Base-by-base conservation (phyloP, 2,113 vertebrate genomes). In the Zeus faber region DNA sequence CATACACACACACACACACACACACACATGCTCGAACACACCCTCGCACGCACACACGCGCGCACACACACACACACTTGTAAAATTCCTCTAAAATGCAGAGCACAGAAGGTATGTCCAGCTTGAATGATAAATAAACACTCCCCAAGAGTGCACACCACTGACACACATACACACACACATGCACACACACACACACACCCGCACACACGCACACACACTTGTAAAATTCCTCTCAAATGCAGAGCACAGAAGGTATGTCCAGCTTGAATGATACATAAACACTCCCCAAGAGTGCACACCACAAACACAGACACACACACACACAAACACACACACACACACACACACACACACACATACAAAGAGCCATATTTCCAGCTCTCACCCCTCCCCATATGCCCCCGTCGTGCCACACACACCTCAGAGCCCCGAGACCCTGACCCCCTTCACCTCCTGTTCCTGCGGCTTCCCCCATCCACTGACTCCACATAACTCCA, bases 401-500 rank as follows among this genome's bases (percentile, higher is more conserved):
- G 56, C 75, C 75, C 65, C 64, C 65, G 52, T 76, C 51, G 63
- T 21, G 41, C 3, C 6, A 3, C 13, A 4, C 27, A n/a, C n/a
- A n/a, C n/a, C n/a, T n/a, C n/a, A n/a, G n/a, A n/a, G n/a, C n/a
- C n/a, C n/a, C n/a, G n/a, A n/a, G n/a, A n/a, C n/a, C n/a, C n/a
- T n/a, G n/a, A n/a, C n/a, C n/a, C n/a, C n/a, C n/a, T n/a, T n/a
- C n/a, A n/a, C n/a, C n/a, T n/a, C 40, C 16, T 20, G 40, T 27
- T 10, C 49, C 58, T 65, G 52, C 54, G 52, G 64, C 49, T 61
- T 68, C 4, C 40, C n/a, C 27, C 61, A 58, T 62, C 62, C 56
- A 64, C 55, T 24, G 21, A 1, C 11, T 16, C 17, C 58, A 58
- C 65, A 76, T 57, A 58, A 65, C 64, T 78, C 61, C 70, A 80